phyloP scores from a whole-genome alignment of 1,140 invertebrate species.

The Atta colombica region DNA sequence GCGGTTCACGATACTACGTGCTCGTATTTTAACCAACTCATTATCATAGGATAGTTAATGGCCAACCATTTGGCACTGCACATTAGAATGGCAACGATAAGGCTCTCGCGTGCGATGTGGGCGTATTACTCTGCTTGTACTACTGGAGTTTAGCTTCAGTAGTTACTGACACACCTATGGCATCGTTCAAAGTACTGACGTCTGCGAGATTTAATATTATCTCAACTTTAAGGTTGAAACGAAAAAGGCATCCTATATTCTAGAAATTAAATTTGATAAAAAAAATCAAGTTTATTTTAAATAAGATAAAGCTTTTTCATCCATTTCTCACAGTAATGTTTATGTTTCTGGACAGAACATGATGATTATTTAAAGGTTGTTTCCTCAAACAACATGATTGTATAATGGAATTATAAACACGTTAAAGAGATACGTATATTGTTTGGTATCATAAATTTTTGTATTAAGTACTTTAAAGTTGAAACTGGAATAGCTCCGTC shows the following conservation, averaged over 20 bases:
- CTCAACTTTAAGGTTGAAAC: background rate
- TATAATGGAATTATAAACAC: no score
- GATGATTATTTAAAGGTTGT: no score
- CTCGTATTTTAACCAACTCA: slow-evolving; percentile 55
- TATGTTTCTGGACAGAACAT: no score
- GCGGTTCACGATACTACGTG: slow-evolving; percentile 8
- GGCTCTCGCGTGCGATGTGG: slow-evolving; percentile 43
- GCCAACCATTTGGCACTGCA: slow-evolving; percentile 39
- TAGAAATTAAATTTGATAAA: background rate
- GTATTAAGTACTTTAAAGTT: no score
- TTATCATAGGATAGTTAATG: slow-evolving; percentile 58
- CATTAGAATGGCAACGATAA: slow-evolving; percentile 57
- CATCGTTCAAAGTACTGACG: background rate
- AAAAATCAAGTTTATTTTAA: background rate
- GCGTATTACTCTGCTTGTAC: slow-evolving; percentile 33
- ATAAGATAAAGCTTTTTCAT: no score
- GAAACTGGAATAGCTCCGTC: no score
- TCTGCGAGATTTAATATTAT: slow-evolving; percentile 1
- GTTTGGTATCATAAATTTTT: no score
- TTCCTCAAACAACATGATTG: no score
- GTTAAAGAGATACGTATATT: no score
- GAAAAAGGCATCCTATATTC: background rate
- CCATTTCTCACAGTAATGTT: no score
- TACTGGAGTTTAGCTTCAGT: slow-evolving; percentile 40
- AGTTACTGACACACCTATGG: slow-evolving; percentile 12